phyloP scores from a whole-genome alignment of 2,797 vertebrate species.

The Xiphorhynchus erythropygius region DNA sequence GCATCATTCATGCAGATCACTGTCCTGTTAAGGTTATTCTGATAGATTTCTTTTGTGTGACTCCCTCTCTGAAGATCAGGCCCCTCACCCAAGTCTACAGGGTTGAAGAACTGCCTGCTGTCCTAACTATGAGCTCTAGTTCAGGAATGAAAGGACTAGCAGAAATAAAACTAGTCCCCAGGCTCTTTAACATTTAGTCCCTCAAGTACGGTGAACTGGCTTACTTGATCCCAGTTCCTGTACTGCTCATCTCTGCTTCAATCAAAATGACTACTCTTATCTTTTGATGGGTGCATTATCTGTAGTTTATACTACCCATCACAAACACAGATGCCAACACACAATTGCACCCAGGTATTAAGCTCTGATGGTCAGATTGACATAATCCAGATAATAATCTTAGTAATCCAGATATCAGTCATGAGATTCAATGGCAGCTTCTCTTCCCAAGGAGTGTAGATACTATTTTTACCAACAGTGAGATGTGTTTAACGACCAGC shows the following conservation, averaged over 20 bases:
- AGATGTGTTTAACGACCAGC: neutral
- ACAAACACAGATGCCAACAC: neutral
- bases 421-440: neutral
- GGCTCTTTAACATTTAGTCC: neutral
- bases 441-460: neutral
- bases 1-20: slow-evolving; percentile 50
- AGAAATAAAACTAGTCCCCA: neutral
- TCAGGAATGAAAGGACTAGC: neutral
- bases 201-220: neutral
- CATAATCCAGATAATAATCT: neutral
- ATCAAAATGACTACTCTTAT: neutral
- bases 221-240: neutral
- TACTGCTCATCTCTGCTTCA: neutral
- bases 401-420: neutral
- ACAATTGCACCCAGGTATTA: neutral
- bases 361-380: neutral
- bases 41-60: slow-evolving; percentile 32
- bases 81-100: slow-evolving; percentile 8
- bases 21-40: slow-evolving; percentile 40
- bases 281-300: neutral
- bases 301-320: neutral
- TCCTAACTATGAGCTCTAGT: slow-evolving; percentile 12
- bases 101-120: slow-evolving; percentile 7
- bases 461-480: neutral
- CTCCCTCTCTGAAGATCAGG: slow-evolving; percentile 37